A percentile compares a stretch with the other conserved stretches of the same genome.
Conservation (phyloP, 2,888 invertebrate species). For the Orthosia gothica region DNA sequence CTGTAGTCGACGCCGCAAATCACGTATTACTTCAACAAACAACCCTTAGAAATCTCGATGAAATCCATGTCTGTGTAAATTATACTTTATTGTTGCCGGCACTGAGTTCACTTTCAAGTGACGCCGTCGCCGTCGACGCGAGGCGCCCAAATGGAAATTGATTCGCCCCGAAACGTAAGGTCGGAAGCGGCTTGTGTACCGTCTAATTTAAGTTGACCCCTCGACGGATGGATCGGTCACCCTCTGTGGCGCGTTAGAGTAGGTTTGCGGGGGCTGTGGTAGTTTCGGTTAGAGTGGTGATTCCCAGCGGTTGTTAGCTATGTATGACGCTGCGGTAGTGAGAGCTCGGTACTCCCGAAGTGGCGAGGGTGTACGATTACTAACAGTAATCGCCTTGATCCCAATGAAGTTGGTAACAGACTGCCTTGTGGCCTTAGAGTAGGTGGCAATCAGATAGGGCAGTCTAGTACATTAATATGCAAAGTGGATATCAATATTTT, state of each 20-base stretch:
- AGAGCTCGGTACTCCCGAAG: constrained; percentile 79
- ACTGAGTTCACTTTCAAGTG: constrained; percentile 73
- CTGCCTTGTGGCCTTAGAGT: constrained; percentile 73
- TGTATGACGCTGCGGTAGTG: constrained; percentile 78
- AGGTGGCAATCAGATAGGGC: constrained; percentile 66
- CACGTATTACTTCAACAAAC: constrained; percentile 89
- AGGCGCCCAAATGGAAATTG: constrained; percentile 87
- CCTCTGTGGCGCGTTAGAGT: constrained; percentile 65
- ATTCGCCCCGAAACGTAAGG: constrained; percentile 85
- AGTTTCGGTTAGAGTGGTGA: constrained; percentile 74
- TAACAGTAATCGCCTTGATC: constrained; percentile 89
- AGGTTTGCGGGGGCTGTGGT: constrained; percentile 66
- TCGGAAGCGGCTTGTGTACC: constrained; percentile 75
- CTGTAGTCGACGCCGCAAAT: constrained; percentile 85
- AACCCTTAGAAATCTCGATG: constrained; percentile 80
- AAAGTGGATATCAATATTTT: not conserved
- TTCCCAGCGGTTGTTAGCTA: constrained; percentile 72
- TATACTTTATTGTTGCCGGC: constrained; percentile 79
- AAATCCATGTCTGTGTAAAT: constrained; percentile 78
- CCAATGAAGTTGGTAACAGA: constrained; percentile 88
- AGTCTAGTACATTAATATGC: not conserved
- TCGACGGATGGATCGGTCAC: constrained; percentile 74
- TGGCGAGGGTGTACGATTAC: constrained; percentile 87
- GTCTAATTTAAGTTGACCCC: constrained; percentile 61
- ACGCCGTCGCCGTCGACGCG: constrained; percentile 67